Base-by-base conservation (phyloP, 2,888 invertebrate genomes). In the Catocala fraxini region DNA sequence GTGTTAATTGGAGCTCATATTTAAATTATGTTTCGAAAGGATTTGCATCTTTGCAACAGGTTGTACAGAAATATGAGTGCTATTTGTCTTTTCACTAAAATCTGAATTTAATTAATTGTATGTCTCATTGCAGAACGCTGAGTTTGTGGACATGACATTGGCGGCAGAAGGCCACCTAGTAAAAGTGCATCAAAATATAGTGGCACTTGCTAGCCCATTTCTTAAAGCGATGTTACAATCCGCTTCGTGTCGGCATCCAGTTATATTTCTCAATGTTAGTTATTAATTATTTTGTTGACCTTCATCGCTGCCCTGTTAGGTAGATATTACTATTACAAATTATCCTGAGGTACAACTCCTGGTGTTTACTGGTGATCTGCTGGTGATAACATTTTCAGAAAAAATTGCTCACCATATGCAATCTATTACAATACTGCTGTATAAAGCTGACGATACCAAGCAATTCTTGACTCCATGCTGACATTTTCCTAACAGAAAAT, bases 71-170 rank as follows among this genome's bases (percentile, higher is more conserved):
- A 25, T 25, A 25, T 25, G 25, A 25, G 25, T 25, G 25, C 4
- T 15, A 15, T 15, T 15, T 15, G n/a, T n/a, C 15, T 25, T 25
- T 25, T 25, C 25, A 25, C 25, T 25, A 25, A 25, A 25, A 25
- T 25, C 25, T 41, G n/a, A 34, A 35, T 35, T 51, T 51, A 39
- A 25, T 25, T 46, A n/a, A 41, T 49, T 25, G 25, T 47, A 5
- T 57, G 51, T 51, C 67, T 58, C 48, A 80, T 86, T 59, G 7
- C 80, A 93, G 92, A 82, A 80, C 68, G 88, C 89, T 62, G 92
- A 93, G 68, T 92, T 93, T 75, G 91, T 92, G n/a, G 93, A 93
- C 65, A 85, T 93, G 83, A 93, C 93, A n/a, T 65, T 93, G 56
- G 93, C 90, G 43, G 90, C 89, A 13, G 92, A 88, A 51, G 92